Evolutionary conservation across 2,797 vertebrate genomes (phyloP).

Genomic region (Lacerta bilineata): DNA sequence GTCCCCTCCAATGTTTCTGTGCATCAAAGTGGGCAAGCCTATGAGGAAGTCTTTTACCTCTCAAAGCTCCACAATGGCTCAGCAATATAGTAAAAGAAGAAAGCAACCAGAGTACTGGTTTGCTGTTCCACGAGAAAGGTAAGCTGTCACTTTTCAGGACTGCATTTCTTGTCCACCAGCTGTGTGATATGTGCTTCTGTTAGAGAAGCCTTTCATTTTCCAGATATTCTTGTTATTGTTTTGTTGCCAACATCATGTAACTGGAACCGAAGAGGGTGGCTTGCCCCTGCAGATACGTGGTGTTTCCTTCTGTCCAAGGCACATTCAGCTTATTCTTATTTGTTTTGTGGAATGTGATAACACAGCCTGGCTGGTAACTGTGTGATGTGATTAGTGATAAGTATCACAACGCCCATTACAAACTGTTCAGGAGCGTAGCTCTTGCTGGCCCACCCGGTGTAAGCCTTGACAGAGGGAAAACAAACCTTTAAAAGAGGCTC

Average conservation of each 20-base stretch:
- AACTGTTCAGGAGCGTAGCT: too few relatives aligned
- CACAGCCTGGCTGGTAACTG: neutral
- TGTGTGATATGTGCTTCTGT: neutral
- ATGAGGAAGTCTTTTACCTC: conserved; percentile 96
- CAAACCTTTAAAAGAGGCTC: too few relatives aligned
- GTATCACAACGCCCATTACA: too few relatives aligned
- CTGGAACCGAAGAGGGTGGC: neutral
- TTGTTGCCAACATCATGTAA: neutral
- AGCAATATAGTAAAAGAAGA: conserved; percentile 82
- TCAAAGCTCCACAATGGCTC: conserved; percentile 85
- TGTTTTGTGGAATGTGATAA: neutral
- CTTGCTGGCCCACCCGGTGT: too few relatives aligned
- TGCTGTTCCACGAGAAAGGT: conserved; percentile 97
- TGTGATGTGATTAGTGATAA: neutral
- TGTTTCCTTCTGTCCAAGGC: neutral
- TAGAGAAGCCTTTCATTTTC: neutral
- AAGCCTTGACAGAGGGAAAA: too few relatives aligned
- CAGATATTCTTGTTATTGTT: neutral
- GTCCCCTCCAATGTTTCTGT: conserved; percentile 97
- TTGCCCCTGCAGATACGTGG: neutral
- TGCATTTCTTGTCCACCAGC: neutral
- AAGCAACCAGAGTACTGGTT: conserved; percentile 99
- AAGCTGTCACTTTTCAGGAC: conserved; percentile 43
- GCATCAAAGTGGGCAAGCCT: conserved; percentile 97
- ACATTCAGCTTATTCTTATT: neutral